These are phyloP conservation scores for Nephrotoma guestfalica DNA, from an alignment of 2,888 invertebrate species.

Conservation along the genomic window DNA sequence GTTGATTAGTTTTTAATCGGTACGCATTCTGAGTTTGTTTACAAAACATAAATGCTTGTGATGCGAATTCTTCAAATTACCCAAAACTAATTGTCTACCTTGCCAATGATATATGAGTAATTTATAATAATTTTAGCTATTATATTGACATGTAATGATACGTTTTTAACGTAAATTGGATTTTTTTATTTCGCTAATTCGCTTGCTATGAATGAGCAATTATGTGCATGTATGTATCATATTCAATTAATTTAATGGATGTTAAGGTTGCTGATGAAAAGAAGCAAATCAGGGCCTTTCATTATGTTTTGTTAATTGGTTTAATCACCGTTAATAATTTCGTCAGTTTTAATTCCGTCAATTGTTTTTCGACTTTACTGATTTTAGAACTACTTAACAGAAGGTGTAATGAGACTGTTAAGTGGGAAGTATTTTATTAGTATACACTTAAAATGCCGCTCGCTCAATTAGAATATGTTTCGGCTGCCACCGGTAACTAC, in stretches of 20 bases:
- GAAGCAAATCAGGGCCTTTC: background rate
- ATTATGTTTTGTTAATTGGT: no score
- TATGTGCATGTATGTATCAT: background rate
- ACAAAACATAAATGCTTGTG: background rate
- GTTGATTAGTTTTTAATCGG: background rate
- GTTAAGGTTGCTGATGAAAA: background rate
- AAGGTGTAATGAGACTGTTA: no score
- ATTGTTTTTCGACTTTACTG: no score
- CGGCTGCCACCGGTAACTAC: no score
- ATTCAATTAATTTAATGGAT: background rate
- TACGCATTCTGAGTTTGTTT: background rate
- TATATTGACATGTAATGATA: background rate
- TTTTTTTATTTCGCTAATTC: background rate
- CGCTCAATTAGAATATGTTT: no score
- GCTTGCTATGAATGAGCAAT: background rate
- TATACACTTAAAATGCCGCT: no score
- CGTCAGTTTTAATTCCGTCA: no score
- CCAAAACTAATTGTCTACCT: background rate
- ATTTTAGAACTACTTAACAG: no score
- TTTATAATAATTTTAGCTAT: background rate
- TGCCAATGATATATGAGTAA: background rate
- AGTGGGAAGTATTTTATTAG: no score
- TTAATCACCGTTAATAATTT: no score
- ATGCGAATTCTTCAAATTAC: background rate
- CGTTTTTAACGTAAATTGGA: background rate